Conservation (phyloP, 1,140 invertebrate species). For the Sitobion miscanthi region DNA sequence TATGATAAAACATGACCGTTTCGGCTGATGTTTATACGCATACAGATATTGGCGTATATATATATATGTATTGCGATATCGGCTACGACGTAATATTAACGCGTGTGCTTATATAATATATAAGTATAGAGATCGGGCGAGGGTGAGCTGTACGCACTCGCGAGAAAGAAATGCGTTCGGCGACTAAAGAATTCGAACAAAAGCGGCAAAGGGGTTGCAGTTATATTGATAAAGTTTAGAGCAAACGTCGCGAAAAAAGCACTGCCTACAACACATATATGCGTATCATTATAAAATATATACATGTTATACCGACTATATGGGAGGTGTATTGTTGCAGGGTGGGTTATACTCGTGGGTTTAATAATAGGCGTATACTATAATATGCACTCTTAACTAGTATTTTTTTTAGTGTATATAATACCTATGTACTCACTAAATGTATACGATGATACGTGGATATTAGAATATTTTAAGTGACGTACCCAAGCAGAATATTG, state of each 20-base stretch:
- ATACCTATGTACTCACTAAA: too few species aligned
- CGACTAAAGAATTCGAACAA: background rate
- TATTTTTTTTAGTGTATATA: too few species aligned
- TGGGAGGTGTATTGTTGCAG: background rate
- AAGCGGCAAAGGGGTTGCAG: background rate
- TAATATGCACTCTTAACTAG: too few species aligned
- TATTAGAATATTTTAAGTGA: too few species aligned
- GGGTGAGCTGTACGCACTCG: too few species aligned
- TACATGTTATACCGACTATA: background rate
- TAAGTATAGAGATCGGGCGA: background rate
- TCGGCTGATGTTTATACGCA: background rate
- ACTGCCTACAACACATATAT: background rate
- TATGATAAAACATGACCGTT: background rate
- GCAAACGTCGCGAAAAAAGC: background rate
- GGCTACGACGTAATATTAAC: background rate
- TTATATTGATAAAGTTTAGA: background rate
- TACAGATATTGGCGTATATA: background rate
- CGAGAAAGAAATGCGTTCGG: background rate
- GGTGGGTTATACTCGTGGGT: too few species aligned
- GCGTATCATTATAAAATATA: background rate
- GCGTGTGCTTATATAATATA: background rate
- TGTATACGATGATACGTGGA: too few species aligned
- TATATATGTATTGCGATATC: background rate
- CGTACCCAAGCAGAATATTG: too few species aligned
- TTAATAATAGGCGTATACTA: too few species aligned